These are phyloP conservation scores for Allolobophora icterica DNA, from an alignment of 2,888 invertebrate genomes.

Conservation along the genomic window DNA sequence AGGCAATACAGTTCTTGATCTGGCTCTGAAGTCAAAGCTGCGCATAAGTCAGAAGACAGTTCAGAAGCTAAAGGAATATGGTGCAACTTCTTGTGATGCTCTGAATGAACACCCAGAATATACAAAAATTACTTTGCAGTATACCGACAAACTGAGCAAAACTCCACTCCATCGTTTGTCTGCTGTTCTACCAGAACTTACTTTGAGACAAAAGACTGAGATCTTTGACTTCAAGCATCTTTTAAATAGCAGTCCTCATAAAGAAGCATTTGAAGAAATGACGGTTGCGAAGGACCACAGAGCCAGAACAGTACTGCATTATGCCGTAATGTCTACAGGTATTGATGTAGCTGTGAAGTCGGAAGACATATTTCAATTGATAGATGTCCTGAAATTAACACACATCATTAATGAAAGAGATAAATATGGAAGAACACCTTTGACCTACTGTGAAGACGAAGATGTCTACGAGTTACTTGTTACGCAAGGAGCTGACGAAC, in stretches of 20 bases:
- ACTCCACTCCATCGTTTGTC: background rate
- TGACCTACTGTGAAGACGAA: background rate
- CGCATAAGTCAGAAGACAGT: background rate
- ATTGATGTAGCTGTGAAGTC: too few species aligned
- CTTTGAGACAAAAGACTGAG: too few species aligned
- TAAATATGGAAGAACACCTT: background rate
- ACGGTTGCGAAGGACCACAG: background rate
- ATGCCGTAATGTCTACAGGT: background rate
- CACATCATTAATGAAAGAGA: background rate
- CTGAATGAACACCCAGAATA: too few species aligned
- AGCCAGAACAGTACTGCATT: background rate
- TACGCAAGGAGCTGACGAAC: background rate
- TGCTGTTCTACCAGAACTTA: too few species aligned
- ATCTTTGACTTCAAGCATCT: too few species aligned
- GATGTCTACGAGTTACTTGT: background rate
- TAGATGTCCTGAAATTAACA: background rate
- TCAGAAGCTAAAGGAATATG: background rate
- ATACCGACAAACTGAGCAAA: background rate
- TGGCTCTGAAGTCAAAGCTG: background rate
- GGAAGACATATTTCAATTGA: background rate
- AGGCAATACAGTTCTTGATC: too few species aligned
- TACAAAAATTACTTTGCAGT: too few species aligned
- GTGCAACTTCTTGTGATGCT: too few species aligned
- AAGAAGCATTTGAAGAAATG: background rate
- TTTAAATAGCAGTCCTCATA: too few species aligned